Percentiles rank a stretch among this genome's conserved stretches.
phyloP scores from a whole-genome alignment of 2,113 vertebrate species.

The Pelodiscus sinensis region DNA sequence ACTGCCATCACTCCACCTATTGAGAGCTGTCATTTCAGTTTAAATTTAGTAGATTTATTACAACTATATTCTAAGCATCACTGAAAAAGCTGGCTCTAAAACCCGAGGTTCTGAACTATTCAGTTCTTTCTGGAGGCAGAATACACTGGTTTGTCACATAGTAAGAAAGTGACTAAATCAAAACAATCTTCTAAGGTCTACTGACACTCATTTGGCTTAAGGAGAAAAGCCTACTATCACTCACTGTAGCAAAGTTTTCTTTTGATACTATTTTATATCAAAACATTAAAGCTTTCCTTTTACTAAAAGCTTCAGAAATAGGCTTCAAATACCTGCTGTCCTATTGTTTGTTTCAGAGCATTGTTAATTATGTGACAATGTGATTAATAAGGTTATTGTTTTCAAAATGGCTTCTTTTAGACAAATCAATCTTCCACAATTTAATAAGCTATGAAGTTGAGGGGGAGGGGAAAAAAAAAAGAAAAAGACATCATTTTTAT shows the following conservation, averaged over 20 bases:
- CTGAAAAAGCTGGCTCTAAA: neutral
- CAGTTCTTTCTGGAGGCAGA: neutral
- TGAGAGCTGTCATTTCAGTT: neutral
- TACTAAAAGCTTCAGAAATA: neutral
- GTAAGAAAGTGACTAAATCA: neutral
- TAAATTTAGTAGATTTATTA: neutral
- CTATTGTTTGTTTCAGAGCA: neutral
- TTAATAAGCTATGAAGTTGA: neutral
- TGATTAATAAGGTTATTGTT: neutral
- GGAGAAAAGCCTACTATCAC: neutral
- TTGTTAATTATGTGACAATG: neutral
- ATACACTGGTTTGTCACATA: neutral
- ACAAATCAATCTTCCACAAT: neutral
- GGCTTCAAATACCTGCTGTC: neutral
- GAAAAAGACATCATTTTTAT: accelerated
- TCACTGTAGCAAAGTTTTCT: neutral
- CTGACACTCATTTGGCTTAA: neutral
- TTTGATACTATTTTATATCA: neutral
- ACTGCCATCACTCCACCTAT: neutral
- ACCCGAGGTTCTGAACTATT: neutral
- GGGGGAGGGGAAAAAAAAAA: neutral
- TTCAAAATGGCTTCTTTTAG: neutral
- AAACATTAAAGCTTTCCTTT: neutral
- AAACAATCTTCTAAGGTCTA: neutral
- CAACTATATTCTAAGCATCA: neutral